Evolutionary conservation across 2,797 vertebrate species (phyloP).

Genomic region (Anguilla pacifica): DNA sequence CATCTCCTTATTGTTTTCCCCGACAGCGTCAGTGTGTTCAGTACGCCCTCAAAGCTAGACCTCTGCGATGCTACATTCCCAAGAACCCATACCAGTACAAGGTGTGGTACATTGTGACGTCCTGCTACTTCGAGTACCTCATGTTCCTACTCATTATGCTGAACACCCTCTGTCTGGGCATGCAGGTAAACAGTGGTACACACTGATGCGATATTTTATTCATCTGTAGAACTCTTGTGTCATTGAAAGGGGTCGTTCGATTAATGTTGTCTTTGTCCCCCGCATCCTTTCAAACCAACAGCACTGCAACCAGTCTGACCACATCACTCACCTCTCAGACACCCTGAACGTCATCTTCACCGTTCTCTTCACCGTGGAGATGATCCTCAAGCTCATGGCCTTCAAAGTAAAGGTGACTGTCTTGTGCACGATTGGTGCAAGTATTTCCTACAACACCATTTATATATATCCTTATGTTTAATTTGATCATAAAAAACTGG

Average conservation of each 20-base stretch:
- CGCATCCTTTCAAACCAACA: conserved; percentile 50
- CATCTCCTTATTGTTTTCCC: not conserved
- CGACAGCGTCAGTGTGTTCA: conserved; percentile 91
- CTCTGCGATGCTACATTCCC: conserved; percentile 88
- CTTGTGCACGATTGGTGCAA: not conserved
- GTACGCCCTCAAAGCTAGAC: conserved; percentile 91
- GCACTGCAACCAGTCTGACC: conserved; percentile 90
- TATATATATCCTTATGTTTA: not conserved
- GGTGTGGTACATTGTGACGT: conserved; percentile 95
- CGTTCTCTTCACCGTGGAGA: conserved; percentile 88
- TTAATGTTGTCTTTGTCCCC: not conserved
- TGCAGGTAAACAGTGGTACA: conserved; percentile 77
- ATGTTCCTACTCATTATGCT: conserved; percentile 95
- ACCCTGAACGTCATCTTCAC: conserved; percentile 92
- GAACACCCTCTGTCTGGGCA: conserved; percentile 93
- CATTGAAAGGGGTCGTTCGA: not conserved
- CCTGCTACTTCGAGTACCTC: conserved; percentile 94
- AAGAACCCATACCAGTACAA: conserved; percentile 91
- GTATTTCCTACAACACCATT: not conserved
- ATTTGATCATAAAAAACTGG: not conserved
- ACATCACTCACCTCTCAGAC: conserved; percentile 86
- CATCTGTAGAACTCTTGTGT: not conserved
- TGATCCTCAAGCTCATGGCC: conserved; percentile 90
- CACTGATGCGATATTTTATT: not conserved
- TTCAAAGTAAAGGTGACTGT: conserved; percentile 84